These are phyloP conservation scores for Biston betularia DNA, from an alignment of 2,888 invertebrate species.

Conservation along the genomic window DNA sequence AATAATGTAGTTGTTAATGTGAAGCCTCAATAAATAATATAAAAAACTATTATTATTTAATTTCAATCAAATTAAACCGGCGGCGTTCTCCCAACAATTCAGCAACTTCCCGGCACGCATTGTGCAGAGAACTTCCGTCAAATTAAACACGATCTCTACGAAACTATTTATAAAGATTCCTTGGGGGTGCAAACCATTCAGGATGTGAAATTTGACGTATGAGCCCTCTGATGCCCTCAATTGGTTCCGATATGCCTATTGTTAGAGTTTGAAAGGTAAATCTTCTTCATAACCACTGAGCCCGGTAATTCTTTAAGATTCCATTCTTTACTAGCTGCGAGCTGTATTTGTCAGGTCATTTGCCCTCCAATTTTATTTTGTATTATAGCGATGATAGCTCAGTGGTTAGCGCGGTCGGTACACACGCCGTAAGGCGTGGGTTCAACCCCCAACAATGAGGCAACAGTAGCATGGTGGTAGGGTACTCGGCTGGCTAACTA, in stretches of 20 bases:
- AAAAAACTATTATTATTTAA: slow-evolving; percentile 28
- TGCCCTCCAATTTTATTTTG: not conserved
- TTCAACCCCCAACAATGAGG: no score
- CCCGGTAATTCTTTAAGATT: slow-evolving; percentile 58
- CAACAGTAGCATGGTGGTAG: no score
- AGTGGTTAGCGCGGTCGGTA: no score
- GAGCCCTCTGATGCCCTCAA: slow-evolving; percentile 63
- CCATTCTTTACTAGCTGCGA: not conserved
- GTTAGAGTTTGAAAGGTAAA: slow-evolving; percentile 64
- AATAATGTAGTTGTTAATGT: no score
- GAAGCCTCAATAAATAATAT: no score
- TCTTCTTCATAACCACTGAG: slow-evolving; percentile 71
- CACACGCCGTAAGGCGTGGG: no score
- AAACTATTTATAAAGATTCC: slow-evolving; percentile 86
- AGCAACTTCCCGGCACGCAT: slow-evolving; percentile 75
- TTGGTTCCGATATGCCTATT: slow-evolving; percentile 67
- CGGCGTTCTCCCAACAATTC: slow-evolving; percentile 67
- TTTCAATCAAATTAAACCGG: slow-evolving; percentile 72
- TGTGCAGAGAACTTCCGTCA: slow-evolving; percentile 76
- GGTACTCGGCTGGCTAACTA: no score
- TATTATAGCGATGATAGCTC: no score
- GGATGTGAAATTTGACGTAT: slow-evolving; percentile 85
- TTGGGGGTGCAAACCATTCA: slow-evolving; percentile 72
- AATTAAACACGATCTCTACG: slow-evolving; percentile 80
- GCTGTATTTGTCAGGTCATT: not conserved